Conservation (phyloP, 2,797 vertebrate species). For the Pseudochaenichthys georgianus region DNA sequence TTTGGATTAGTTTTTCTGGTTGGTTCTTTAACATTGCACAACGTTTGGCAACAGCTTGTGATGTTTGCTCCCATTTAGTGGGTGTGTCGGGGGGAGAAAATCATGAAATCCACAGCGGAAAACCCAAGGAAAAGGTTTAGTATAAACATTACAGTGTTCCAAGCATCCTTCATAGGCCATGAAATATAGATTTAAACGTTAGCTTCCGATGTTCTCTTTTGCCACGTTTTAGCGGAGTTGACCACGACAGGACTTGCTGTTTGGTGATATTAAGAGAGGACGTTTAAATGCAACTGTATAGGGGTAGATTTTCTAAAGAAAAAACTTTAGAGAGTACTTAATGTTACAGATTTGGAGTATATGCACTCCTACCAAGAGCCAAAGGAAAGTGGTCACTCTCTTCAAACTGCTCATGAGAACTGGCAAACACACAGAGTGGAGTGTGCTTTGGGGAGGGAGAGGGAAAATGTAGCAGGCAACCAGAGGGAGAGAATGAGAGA, state of each 20-base stretch:
- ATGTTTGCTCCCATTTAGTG: slow-evolving; percentile 33
- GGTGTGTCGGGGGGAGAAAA: slow-evolving; percentile 37
- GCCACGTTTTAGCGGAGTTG: slow-evolving; percentile 16
- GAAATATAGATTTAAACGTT: slow-evolving; percentile 37
- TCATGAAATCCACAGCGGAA: slow-evolving; percentile 30
- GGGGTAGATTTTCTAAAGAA: slow-evolving; percentile 5
- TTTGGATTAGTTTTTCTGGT: slow-evolving; percentile 2
- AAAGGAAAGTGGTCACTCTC: slow-evolving; percentile 59
- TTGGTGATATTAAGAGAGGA: slow-evolving; percentile 20
- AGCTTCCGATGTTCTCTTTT: slow-evolving; percentile 31
- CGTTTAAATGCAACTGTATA: slow-evolving; percentile 31
- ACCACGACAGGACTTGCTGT: slow-evolving; percentile 28
- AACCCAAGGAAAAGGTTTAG: slow-evolving; percentile 27
- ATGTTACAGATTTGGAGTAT: slow-evolving; percentile 53
- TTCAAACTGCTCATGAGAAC: slow-evolving; percentile 59
- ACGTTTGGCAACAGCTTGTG: slow-evolving; percentile 18
- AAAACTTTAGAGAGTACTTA: slow-evolving; percentile 13
- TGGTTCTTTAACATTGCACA: slow-evolving; percentile 22
- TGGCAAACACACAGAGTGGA: slow-evolving; percentile 62
- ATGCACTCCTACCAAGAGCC: slow-evolving; percentile 44
- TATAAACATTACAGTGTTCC: slow-evolving; percentile 18
- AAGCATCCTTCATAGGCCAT: slow-evolving; percentile 13
- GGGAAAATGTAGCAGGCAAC: slow-evolving; percentile 57
- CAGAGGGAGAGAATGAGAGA: slow-evolving; percentile 58
- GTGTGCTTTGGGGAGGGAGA: slow-evolving; percentile 60